A percentile compares a stretch with the other conserved stretches of the same genome.
phyloP scores from a whole-genome alignment of 2,888 invertebrate species.

The Sarcophaga carnaria region DNA sequence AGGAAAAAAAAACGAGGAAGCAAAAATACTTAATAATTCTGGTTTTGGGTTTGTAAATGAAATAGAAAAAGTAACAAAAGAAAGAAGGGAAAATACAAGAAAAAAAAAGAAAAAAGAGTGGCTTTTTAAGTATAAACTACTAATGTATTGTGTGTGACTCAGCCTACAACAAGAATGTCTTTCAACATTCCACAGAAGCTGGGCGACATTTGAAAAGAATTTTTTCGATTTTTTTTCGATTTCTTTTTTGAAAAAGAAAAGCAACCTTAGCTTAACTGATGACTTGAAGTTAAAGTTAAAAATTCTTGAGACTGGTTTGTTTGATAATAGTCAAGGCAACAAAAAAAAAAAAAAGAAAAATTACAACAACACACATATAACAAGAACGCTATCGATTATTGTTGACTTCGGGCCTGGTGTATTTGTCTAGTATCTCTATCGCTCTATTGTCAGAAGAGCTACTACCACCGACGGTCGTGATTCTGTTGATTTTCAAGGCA shows the following conservation, averaged over 20 bases:
- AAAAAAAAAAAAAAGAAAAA: slow-evolving; percentile 9
- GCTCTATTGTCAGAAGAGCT: slow-evolving; percentile 45
- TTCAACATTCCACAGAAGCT: slow-evolving; percentile 62
- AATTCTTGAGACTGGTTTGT: slow-evolving; percentile 28
- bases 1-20: slow-evolving; percentile 7
- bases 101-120: slow-evolving; percentile 15
- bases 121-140: slow-evolving; percentile 8
- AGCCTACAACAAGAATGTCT: slow-evolving; percentile 58
- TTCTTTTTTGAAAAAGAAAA: no score
- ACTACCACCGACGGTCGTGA: slow-evolving; percentile 64
- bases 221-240: slow-evolving; percentile 3
- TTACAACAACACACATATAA: not conserved
- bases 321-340: slow-evolving; percentile 42
- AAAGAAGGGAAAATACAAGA: not conserved
- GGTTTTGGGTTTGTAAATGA: slow-evolving; percentile 43
- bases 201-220: slow-evolving; percentile 59
- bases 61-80: slow-evolving; percentile 42
- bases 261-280: no score
- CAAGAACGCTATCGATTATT: slow-evolving; percentile 60
- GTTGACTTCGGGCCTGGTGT: slow-evolving; percentile 56
- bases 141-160: slow-evolving; percentile 53
- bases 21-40: slow-evolving; percentile 42
- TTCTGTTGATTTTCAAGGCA: slow-evolving; percentile 73
- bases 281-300: no score
- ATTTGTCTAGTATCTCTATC: slow-evolving; percentile 11